Percentiles rank a stretch among this genome's conserved stretches.
Conservation (phyloP, 2,113 vertebrate species). For the Microcebus tavaratra region DNA sequence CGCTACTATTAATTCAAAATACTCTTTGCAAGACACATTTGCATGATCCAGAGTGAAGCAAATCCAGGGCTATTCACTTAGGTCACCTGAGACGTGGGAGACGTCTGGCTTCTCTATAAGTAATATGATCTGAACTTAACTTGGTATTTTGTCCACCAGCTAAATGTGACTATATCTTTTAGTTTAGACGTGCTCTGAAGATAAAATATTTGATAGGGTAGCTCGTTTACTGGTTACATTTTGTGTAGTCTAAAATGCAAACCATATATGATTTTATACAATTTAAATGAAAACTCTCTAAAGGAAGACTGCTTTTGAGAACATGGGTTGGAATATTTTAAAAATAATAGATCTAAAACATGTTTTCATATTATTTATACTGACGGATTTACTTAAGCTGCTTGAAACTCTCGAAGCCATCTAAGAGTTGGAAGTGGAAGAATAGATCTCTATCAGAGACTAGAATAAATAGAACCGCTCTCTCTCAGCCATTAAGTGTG, state of each 20-base stretch:
- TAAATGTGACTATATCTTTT: neutral
- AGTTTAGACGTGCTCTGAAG: neutral
- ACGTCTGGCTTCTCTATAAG: neutral
- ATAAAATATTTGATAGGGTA: neutral
- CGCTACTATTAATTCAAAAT: neutral
- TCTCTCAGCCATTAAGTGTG: neutral
- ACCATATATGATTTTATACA: neutral
- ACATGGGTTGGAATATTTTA: neutral
- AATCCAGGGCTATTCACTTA: neutral
- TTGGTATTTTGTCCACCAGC: neutral
- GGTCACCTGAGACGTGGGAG: neutral
- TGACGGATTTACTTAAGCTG: neutral
- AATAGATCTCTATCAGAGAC: neutral
- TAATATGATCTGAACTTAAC: neutral
- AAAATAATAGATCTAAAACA: neutral
- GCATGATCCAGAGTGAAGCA: neutral
- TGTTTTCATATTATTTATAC: slow-evolving; percentile 26
- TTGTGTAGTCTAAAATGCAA: neutral
- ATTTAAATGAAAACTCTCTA: neutral
- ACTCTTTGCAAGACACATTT: neutral
- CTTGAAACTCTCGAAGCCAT: neutral
- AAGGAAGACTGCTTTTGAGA: slow-evolving; percentile 2
- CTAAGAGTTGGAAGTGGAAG: neutral
- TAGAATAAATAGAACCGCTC: neutral
- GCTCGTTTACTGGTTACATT: neutral